Base-by-base conservation (phyloP, 2,113 vertebrate genomes). In the Psammodynastes pulverulentus region DNA sequence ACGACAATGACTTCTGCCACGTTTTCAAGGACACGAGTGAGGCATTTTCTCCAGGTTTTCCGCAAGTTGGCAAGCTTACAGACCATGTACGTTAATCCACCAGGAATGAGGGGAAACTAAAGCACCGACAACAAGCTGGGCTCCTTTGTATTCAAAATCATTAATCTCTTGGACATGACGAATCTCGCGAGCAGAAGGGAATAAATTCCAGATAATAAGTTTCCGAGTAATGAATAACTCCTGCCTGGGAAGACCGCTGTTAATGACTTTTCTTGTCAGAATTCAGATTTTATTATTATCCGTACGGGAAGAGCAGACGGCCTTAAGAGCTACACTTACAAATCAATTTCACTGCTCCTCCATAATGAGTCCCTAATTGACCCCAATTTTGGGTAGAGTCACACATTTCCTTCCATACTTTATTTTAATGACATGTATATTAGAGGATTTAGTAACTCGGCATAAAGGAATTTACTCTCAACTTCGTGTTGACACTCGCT, bases 271-370 rank as follows among this genome's bases (percentile, higher is more conserved):
- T 84, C 95, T 96, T 97, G 96, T 97, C 97, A 97, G 95, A 97
- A 97, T 97, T 97, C 96, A 96, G 95, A 95, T 96, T 98, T 97
- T 97, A 97, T 97, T 98, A 97, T 97, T 97, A 97, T 96, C 96
- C 94, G 88, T 95, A 93, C 89, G 62, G 96, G 94, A 97, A 96
- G 96, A 86, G 91, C 95, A 96, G 90, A 45, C 95, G 96, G 92
- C 87, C 95, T 94, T 87, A 96, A 97, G 96, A 97, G 95, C 95
- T 95, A 97, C 13, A 93, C 95, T 96, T 96, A 94, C 96, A 98
- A 98, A 98, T 98, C 97, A 97, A 96, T 97, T 97, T 98, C 95
- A 95, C 92, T 95, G 88, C 92, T 96, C 21, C 90, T 95, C 97
- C 93, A 96, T 97, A 98, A 97, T 7, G 34, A 97, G 95, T 95